Conservation (phyloP, 2,113 vertebrate species). For the Anguilla rostrata region DNA sequence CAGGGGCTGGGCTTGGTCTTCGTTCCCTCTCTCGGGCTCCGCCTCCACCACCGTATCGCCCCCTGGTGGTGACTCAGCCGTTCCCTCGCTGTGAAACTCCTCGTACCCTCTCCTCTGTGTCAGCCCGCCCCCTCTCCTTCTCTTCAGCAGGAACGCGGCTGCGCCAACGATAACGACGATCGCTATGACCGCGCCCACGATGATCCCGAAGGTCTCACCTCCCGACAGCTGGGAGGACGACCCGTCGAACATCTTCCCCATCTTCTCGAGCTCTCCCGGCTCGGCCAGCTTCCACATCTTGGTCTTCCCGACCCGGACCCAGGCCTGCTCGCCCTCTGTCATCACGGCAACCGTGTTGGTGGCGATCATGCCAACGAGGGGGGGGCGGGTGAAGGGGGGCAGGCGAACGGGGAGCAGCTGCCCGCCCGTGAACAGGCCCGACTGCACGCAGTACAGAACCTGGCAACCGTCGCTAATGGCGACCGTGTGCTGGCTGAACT, state of each 20-base stretch:
- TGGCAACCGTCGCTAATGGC: slow-evolving; percentile 84
- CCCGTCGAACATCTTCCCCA: neutral
- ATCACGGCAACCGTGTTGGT: slow-evolving; percentile 79
- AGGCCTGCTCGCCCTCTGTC: slow-evolving; percentile 67
- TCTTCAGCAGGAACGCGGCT: slow-evolving; percentile 32
- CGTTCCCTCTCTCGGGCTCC: neutral
- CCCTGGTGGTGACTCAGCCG: neutral
- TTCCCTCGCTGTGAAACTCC: slow-evolving; percentile 27
- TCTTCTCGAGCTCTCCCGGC: neutral
- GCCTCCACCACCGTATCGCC: neutral
- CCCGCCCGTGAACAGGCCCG: slow-evolving; percentile 72
- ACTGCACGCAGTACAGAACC: slow-evolving; percentile 81
- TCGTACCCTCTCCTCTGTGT: slow-evolving; percentile 25
- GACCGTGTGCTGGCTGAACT: slow-evolving; percentile 84
- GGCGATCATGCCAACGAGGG: slow-evolving; percentile 59
- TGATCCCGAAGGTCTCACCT: neutral
- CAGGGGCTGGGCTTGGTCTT: neutral
- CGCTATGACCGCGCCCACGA: neutral
- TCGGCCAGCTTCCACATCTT: slow-evolving; percentile 68
- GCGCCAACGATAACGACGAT: slow-evolving; percentile 16
- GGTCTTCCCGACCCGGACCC: slow-evolving; percentile 75
- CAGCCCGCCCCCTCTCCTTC: slow-evolving; percentile 9
- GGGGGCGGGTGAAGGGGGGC: slow-evolving; percentile 77
- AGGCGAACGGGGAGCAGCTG: slow-evolving; percentile 69
- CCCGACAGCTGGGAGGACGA: neutral